These are phyloP conservation scores for Albula goreensis DNA, from an alignment of 2,113 vertebrate genomes.

Conservation along the genomic window DNA sequence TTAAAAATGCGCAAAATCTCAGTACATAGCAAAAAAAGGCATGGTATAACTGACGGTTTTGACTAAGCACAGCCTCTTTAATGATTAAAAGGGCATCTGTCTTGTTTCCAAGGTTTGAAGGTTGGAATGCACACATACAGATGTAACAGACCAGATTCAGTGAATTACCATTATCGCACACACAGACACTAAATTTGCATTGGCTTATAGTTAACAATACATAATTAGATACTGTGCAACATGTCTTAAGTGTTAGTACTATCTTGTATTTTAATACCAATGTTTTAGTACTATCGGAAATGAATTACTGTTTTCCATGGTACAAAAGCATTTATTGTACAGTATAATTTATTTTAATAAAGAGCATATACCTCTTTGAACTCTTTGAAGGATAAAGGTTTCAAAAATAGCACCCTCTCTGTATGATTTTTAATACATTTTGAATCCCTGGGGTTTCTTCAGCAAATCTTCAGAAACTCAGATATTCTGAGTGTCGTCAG, in stretches of 20 bases:
- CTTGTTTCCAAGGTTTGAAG: background rate
- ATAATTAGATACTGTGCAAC: too few relatives aligned
- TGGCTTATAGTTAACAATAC: too few relatives aligned
- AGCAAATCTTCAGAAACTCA: slow-evolving; percentile 22
- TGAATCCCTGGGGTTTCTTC: background rate
- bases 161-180: too few relatives aligned
- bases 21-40: too few relatives aligned
- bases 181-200: too few relatives aligned
- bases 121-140: too few relatives aligned
- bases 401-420: slow-evolving; percentile 14
- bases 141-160: too few relatives aligned
- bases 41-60: too few relatives aligned
- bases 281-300: background rate
- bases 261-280: too few relatives aligned
- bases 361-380: background rate
- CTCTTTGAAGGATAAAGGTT: background rate
- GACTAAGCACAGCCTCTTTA: background rate
- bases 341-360: background rate
- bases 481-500: slow-evolving; percentile 36
- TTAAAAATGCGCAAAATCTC: too few relatives aligned
- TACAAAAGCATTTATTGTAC: background rate
- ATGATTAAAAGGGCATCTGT: background rate
- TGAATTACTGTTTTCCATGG: background rate
- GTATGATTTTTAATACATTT: background rate
- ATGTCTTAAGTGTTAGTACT: too few relatives aligned